Evolutionary conservation across 2,113 vertebrate genomes (phyloP), one percentile per base, ranked within the genome.

Genomic region (Andinoacara biseriatus): DNA sequence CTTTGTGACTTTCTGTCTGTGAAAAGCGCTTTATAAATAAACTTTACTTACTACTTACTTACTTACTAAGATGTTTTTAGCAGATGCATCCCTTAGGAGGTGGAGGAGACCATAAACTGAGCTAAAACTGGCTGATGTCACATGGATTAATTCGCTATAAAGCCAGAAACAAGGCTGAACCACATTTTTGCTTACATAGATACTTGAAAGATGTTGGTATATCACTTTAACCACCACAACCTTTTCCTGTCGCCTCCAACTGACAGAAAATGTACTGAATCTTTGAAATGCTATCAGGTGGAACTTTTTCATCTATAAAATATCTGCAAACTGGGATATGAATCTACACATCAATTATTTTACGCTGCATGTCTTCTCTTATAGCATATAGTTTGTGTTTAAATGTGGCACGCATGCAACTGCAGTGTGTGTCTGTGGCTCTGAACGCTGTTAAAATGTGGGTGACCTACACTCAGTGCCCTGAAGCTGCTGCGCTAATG

Each of bases 381-480:
- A 24, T 10, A 72, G 31, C 26, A 31, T 72, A 52, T 52, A 72
- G 4, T 54, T 72, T 72, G 43, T 52, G 26, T 2, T 6, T 72
- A 72, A 72, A 31, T 54, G n/a, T n/a, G n/a, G n/a, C n/a, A n/a
- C n/a, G 46, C 46, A 72, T 10, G 6, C 46, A 72, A 52, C 17
- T 5, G 52, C 46, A 54, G 46, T 52, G 49, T 72, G 67, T 72
- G 26, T 72, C 29, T 54, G 46, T 72, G 26, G 26, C 46, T 72
- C 26, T 52, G 43, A 72, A 31, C 10, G 17, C 43, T 72, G 46
- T 17, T 72, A 72, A 72, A 72, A 72, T 72, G 67, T 72, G 67
- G 67, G 67, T 72, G 67, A 72, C 67, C 67, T 72, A 54, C 46
- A 72, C 67, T 72, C 26, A 54, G 67, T 72, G 46, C 43, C 67